These are phyloP conservation scores for Chaunax sp. DNA, from an alignment of 2,797 vertebrate genomes.

Conservation along the genomic window DNA sequence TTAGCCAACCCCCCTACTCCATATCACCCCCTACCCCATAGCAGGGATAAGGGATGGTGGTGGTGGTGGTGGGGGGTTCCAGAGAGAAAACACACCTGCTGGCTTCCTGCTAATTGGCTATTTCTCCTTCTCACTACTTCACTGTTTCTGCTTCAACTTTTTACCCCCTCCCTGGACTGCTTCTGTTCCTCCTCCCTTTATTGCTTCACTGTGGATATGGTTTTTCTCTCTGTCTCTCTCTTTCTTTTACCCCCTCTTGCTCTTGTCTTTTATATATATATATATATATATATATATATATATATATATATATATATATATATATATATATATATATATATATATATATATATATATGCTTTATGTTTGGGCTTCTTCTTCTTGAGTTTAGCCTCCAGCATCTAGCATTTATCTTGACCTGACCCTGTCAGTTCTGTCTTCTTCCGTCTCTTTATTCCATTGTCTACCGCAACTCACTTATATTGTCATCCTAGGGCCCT, in stretches of 20 bases:
- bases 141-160: conserved; percentile 73
- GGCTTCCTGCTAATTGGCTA: conserved; percentile 86
- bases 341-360: conserved; percentile 22
- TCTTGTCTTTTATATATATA: conserved; percentile 3
- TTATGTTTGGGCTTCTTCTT: conserved; percentile 29
- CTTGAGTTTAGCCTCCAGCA: conserved; percentile 45
- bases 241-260: conserved; percentile 39
- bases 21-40: conserved; percentile 65
- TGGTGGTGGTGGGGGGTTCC: conserved; percentile 39
- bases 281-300: too few relatives aligned
- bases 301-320: too few relatives aligned
- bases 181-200: conserved; percentile 28
- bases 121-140: conserved; percentile 80
- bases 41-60: conserved; percentile 53
- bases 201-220: conserved; percentile 25
- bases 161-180: conserved; percentile 53
- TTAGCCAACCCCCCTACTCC: conserved; percentile 66
- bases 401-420: conserved; percentile 69
- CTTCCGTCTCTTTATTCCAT: conserved; percentile 54
- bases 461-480: conserved; percentile 47
- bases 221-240: conserved; percentile 26
- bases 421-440: conserved; percentile 62
- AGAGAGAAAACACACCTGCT: conserved; percentile 84
- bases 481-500: conserved; percentile 31
- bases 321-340: too few relatives aligned